Evolutionary conservation across 2,113 vertebrate species (phyloP).

Genomic region (Leptosomus discolor): DNA sequence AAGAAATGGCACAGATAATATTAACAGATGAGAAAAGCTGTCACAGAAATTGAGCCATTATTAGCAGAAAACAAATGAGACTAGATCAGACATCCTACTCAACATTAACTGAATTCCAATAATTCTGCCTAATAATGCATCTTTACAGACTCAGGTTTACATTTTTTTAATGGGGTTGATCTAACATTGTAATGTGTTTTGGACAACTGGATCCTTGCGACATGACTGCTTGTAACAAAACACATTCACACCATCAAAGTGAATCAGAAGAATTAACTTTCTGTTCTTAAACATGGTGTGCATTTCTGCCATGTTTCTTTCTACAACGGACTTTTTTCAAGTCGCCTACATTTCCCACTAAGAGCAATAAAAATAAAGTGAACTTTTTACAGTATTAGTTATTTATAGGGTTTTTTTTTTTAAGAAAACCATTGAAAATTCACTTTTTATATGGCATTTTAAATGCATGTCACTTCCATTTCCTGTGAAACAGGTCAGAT

Average conservation of each 20-base stretch:
- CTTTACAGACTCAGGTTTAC: background rate
- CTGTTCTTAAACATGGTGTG: background rate
- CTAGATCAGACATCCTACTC: background rate
- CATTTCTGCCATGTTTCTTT: background rate
- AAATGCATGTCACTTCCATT: background rate
- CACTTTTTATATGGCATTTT: background rate
- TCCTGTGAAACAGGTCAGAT: background rate
- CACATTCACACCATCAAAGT: background rate
- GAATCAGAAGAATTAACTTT: background rate
- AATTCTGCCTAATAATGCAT: background rate
- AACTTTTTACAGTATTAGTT: background rate
- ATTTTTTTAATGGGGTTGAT: background rate
- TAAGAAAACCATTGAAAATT: background rate
- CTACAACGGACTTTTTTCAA: background rate
- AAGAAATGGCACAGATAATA: background rate
- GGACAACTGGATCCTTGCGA: background rate
- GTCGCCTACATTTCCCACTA: background rate
- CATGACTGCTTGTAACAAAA: background rate
- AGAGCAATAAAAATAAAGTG: background rate
- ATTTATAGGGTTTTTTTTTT: background rate
- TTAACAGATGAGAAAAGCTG: background rate
- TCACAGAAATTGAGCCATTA: background rate
- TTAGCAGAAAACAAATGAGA: background rate
- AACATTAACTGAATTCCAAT: background rate
- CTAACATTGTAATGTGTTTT: background rate